Percentiles rank a stretch among this genome's conserved stretches.
These are phyloP conservation scores for Spea bombifrons DNA, from an alignment of 2,113 vertebrate species.

Conservation along the genomic window DNA sequence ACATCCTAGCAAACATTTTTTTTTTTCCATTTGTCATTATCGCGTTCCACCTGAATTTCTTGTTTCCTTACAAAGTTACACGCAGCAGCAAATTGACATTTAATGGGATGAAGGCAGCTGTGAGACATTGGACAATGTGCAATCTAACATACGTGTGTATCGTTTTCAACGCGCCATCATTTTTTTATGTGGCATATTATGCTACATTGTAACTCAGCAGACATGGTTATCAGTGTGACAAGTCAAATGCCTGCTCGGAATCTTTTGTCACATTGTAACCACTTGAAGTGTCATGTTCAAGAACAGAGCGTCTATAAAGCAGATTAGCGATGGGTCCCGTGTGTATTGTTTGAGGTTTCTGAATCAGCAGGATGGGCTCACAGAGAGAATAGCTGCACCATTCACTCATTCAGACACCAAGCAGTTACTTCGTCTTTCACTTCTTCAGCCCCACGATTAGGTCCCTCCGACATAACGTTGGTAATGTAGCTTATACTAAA, in stretches of 20 bases:
- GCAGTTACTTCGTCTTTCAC: constrained; percentile 31
- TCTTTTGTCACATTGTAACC: constrained; percentile 48
- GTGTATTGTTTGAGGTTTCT: constrained; percentile 47
- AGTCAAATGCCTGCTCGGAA: constrained; percentile 43
- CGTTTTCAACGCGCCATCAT: background rate
- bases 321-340: constrained; percentile 45
- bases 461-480: background rate
- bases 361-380: constrained; percentile 37
- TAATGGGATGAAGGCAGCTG: background rate
- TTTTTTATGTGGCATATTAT: background rate
- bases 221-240: constrained; percentile 43
- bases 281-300: constrained; percentile 48
- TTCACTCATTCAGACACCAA: constrained; percentile 13
- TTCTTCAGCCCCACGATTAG: constrained; percentile 10
- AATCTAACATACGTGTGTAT: background rate
- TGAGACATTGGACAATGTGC: background rate
- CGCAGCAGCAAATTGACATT: no score
- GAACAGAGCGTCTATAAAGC: constrained; percentile 46
- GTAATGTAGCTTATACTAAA: no score
- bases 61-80: background rate
- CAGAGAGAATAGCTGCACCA: constrained; percentile 9
- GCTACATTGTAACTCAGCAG: constrained; percentile 27
- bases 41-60: background rate
- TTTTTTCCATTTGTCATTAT: no score
- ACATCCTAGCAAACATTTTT: no score